Evolutionary conservation across 2,797 vertebrate genomes (phyloP).

Genomic region (Spizella passerina): DNA sequence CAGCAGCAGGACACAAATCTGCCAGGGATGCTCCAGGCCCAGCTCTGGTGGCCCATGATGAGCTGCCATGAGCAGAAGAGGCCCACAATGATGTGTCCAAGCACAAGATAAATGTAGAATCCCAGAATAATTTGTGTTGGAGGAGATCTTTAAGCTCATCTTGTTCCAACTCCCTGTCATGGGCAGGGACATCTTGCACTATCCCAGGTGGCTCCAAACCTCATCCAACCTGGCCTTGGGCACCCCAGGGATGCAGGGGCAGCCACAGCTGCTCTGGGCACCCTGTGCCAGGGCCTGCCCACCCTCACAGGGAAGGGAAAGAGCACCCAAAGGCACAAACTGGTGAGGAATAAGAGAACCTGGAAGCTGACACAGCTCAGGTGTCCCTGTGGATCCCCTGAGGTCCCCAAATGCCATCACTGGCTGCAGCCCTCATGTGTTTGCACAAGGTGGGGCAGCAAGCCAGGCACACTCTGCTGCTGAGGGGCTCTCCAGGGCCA

Average conservation of each 20-base stretch:
- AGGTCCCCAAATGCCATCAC: background rate
- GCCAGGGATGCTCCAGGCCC: background rate
- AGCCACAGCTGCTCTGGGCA: background rate
- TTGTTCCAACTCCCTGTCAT: background rate
- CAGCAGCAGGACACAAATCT: background rate
- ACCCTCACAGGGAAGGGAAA: background rate
- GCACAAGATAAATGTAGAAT: fast-evolving
- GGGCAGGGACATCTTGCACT: background rate
- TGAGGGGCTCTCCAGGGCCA: background rate
- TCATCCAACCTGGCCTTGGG: fast-evolving
- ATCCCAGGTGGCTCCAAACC: background rate
- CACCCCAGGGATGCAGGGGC: background rate
- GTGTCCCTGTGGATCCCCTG: background rate
- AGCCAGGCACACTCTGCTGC: background rate
- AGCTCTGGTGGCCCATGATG: background rate
- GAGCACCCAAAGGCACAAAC: background rate
- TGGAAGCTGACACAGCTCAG: background rate
- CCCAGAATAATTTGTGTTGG: background rate
- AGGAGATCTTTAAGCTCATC: background rate
- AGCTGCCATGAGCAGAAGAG: background rate
- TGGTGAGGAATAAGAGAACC: background rate
- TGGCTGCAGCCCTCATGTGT: fast-evolving
- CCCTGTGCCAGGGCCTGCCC: fast-evolving
- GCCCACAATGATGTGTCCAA: fast-evolving
- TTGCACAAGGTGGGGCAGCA: background rate